phyloP scores from a whole-genome alignment of 2,113 vertebrate species.

The Butorides virescens region DNA sequence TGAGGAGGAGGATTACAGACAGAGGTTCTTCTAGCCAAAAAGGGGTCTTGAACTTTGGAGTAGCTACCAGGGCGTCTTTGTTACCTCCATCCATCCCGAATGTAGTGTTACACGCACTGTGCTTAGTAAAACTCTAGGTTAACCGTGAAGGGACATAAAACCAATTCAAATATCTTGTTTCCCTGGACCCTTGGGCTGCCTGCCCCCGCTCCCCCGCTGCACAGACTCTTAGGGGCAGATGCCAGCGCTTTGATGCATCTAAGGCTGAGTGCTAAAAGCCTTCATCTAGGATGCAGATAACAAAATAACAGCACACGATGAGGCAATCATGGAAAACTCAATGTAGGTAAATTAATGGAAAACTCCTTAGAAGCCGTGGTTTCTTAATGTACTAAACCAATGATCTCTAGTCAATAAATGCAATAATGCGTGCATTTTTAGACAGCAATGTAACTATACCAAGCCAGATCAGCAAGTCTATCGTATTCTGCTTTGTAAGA shows the following conservation, averaged over 20 bases:
- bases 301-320: not conserved
- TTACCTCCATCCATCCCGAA: not conserved
- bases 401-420: not conserved
- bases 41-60: not conserved
- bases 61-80: not conserved
- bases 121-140: not conserved
- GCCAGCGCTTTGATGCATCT: not conserved
- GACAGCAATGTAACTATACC: not conserved
- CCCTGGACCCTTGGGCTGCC: not conserved
- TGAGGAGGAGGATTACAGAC: not conserved
- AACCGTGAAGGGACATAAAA: not conserved
- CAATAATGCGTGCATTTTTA: not conserved
- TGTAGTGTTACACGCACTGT: not conserved
- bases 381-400: slow-evolving; percentile 43
- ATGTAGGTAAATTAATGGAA: slow-evolving; percentile 44
- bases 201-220: not conserved
- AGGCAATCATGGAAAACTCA: not conserved
- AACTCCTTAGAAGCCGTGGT: not conserved
- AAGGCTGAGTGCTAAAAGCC: slow-evolving; percentile 3
- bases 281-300: not conserved
- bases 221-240: not conserved
- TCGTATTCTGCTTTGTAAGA: not conserved
- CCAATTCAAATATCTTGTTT: not conserved
- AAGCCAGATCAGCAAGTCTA: not conserved
- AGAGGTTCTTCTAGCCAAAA: not conserved